These are phyloP conservation scores for Pemphigus obesinymphae DNA, from an alignment of 1,140 invertebrate species.

Conservation along the genomic window DNA sequence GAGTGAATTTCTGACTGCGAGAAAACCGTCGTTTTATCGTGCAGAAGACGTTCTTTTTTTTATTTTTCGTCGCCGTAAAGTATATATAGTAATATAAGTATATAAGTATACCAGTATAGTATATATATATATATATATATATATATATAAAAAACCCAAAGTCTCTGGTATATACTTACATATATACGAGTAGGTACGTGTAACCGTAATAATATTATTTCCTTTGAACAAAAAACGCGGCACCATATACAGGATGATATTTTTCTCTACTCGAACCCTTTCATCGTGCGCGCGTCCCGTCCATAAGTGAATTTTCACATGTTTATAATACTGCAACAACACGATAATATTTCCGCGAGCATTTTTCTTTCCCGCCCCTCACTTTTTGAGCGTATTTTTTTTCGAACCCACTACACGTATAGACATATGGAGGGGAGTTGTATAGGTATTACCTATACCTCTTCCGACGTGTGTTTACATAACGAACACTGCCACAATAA, in stretches of 20 bases:
- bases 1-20: neutral
- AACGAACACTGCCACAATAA: neutral
- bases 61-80: neutral
- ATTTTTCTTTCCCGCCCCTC: neutral
- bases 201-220: neutral
- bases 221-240: neutral
- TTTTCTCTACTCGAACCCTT: too few relatives aligned
- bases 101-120: neutral
- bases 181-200: too few relatives aligned
- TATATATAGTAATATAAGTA: too few relatives aligned
- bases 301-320: neutral
- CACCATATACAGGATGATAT: too few relatives aligned
- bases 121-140: neutral
- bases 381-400: neutral
- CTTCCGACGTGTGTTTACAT: too few relatives aligned
- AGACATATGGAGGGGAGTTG: too few relatives aligned
- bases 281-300: neutral
- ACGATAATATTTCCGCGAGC: neutral
- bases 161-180: neutral
- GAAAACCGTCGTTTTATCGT: neutral
- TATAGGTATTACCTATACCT: too few relatives aligned
- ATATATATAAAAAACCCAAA: too few relatives aligned
- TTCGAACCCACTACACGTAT: neutral
- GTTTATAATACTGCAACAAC: conserved; percentile 7
- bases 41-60: too few relatives aligned